Evolutionary conservation across 2,113 vertebrate species (phyloP).

Genomic region (Baryphthengus martii): DNA sequence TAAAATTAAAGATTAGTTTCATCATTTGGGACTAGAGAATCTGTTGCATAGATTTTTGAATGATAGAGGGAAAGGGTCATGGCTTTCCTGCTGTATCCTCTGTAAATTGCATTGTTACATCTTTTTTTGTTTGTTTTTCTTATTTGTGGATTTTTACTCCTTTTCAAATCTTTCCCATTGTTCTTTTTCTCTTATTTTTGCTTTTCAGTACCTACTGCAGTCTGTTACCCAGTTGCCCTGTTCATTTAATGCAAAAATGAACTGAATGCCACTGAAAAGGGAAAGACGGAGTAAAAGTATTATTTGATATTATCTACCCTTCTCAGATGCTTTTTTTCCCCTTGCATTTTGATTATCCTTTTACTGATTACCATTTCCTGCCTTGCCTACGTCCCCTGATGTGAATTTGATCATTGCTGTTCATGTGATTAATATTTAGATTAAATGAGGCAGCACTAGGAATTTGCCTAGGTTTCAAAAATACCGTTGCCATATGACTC

Average conservation of each 20-base stretch:
- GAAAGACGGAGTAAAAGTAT: background rate
- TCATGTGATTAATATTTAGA: background rate
- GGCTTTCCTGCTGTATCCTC: background rate
- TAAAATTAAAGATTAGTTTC: background rate
- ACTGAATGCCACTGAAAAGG: background rate
- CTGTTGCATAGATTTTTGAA: background rate
- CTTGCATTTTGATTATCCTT: background rate
- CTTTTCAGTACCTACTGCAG: background rate
- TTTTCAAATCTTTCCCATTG: background rate
- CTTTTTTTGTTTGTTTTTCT: background rate
- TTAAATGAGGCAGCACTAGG: background rate
- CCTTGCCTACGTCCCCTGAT: background rate
- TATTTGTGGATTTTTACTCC: background rate
- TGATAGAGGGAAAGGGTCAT: background rate
- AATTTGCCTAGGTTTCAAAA: background rate
- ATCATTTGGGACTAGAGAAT: background rate
- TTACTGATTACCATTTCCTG: background rate
- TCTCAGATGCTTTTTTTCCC: background rate
- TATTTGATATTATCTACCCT: background rate
- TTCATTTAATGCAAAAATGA: background rate
- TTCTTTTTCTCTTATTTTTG: background rate
- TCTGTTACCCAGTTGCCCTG: background rate
- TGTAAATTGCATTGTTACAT: background rate
- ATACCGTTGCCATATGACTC: background rate
- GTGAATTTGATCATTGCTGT: background rate